A percentile compares a stretch with the other conserved stretches of the same genome.
phyloP scores from a whole-genome alignment of 64 coral and sea anemone genomes.

The Dendronephthya gigantea region DNA sequence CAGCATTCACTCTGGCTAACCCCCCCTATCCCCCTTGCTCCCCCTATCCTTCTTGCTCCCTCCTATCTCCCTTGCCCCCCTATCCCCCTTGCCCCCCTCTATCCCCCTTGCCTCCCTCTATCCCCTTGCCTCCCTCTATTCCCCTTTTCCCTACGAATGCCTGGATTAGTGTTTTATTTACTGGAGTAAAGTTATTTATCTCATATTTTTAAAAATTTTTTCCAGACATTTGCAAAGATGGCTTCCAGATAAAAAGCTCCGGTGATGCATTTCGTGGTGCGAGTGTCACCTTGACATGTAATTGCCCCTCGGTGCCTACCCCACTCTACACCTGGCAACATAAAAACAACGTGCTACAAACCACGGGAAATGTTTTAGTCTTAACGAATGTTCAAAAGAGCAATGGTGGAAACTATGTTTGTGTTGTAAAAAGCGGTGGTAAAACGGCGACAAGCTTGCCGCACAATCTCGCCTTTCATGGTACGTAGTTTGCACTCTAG shows the following conservation, averaged over 20 bases:
- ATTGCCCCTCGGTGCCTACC: background rate
- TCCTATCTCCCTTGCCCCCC: too few relatives aligned
- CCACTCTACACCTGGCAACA: conserved; percentile 47
- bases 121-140: too few relatives aligned
- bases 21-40: too few relatives aligned
- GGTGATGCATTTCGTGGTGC: background rate
- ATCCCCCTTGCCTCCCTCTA: too few relatives aligned
- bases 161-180: too few relatives aligned
- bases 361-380: background rate
- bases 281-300: background rate
- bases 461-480: background rate
- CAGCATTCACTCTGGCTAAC: too few relatives aligned
- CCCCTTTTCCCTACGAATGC: too few relatives aligned
- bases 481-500: background rate
- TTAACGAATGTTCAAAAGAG: background rate
- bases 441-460: background rate
- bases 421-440: background rate
- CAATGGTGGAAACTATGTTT: background rate
- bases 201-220: background rate
- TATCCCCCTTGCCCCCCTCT: too few relatives aligned
- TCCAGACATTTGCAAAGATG: background rate
- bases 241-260: background rate
- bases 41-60: too few relatives aligned
- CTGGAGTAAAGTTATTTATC: background rate
- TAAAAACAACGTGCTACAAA: conserved; percentile 14